A percentile compares a stretch with the other conserved stretches of the same genome.
These are phyloP conservation scores for Alcis repandata DNA, from an alignment of 2,888 invertebrate species.

Conservation along the genomic window DNA sequence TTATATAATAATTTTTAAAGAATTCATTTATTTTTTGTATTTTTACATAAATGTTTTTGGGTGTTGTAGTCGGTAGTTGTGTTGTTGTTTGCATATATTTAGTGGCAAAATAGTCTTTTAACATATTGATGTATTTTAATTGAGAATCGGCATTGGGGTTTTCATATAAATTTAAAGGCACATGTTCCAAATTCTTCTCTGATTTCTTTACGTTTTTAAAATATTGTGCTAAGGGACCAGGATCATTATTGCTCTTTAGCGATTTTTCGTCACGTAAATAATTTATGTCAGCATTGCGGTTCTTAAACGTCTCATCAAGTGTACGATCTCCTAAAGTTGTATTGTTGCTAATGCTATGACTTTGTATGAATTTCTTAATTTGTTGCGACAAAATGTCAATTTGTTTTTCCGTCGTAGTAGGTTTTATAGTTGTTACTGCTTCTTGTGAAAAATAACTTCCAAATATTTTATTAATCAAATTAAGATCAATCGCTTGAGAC, in stretches of 20 bases:
- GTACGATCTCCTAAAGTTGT: not conserved
- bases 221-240: not conserved
- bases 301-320: not conserved
- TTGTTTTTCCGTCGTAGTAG: conserved; percentile 11
- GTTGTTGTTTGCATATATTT: not conserved
- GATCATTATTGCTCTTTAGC: not conserved
- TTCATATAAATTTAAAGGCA: not conserved
- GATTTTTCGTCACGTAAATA: not conserved
- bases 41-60: not conserved
- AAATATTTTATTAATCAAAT: conserved; percentile 19
- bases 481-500: conserved; percentile 4
- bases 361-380: conserved; percentile 14
- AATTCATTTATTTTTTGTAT: conserved; percentile 18
- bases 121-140: conserved; percentile 4
- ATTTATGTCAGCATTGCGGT: not conserved
- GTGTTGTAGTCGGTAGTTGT: not conserved
- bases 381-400: conserved; percentile 14
- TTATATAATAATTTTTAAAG: conserved; percentile 1
- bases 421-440: conserved; percentile 3
- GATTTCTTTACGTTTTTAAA: not conserved
- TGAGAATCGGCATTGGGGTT: conserved; percentile 3
- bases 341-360: not conserved
- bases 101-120: conserved; percentile 7
- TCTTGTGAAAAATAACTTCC: not conserved
- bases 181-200: not conserved